Base-by-base conservation (phyloP, 2,888 invertebrate genomes). In the Amiota mariae region DNA sequence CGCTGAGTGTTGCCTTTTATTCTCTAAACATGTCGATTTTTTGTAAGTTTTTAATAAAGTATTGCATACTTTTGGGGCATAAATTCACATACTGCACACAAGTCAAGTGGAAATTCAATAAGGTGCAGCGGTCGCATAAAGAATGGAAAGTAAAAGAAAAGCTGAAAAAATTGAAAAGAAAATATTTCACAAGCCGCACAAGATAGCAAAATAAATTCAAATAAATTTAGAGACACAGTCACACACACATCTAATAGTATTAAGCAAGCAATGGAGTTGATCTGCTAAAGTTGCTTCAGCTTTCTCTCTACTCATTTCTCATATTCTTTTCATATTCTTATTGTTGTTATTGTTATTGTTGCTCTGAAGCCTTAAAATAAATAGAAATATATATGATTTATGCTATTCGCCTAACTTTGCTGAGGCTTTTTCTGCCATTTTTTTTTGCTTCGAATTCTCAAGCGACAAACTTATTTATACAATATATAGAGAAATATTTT, bases 101-200 rank as follows among this genome's bases (percentile, higher is more conserved):
- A 67, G 71, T 59, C 71, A 71, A 71, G 71, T 71, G 71, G 71
- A 71, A 71, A 71, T 71, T 71, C 71, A 71, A 71, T 71, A 71
- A 71, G 61, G 51, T 24, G 10, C 54, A 54, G 54, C 10, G 54
- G 54, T 11, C n/a, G 63, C 63, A 36, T 11, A 12, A 8, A n/a
- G 13, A 54, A n/a, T 2, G 2, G 54, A n/a, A 0, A 54, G 46
- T n/a, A 63, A 63, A 63, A 46, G 8, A 64, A n/a, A 46, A n/a
- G 20, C 54, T 15, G 4, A 59, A 59, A 66, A 48, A 66, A 46
- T 20, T 15, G 59, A 46, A 18, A 66, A n/a, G 46, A 66, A 66
- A 48, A 49, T 66, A 48, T 66, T 49, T 63, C 63, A 2, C 20
- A 36, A 36, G 36, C 66, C 8, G 13, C 6, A 12, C 8, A 36